Evolutionary conservation across 1,140 invertebrate genomes (phyloP).

Genomic region (Hyles euphorbiae): DNA sequence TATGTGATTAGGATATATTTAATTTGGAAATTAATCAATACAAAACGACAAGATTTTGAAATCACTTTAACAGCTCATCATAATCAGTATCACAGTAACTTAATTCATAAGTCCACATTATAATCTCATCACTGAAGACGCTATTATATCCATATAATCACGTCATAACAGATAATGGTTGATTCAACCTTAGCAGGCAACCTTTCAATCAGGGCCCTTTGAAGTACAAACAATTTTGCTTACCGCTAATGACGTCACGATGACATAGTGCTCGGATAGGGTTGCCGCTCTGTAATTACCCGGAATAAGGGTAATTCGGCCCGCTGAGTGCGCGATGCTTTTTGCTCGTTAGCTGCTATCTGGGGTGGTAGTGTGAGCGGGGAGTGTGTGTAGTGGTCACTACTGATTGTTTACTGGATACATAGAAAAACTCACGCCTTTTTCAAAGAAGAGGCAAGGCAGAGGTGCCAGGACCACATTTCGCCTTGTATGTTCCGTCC

Average conservation of each 20-base stretch:
- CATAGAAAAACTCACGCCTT: too few relatives aligned
- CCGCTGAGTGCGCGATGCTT: conserved; percentile 51
- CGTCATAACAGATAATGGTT: conserved; percentile 16
- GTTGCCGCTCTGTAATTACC: conserved; percentile 59
- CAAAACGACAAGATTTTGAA: too few relatives aligned
- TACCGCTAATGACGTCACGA: conserved; percentile 65
- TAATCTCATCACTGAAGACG: not conserved
- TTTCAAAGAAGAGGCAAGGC: too few relatives aligned
- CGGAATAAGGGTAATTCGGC: conserved; percentile 61
- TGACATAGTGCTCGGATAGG: conserved; percentile 62
- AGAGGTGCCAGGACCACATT: too few relatives aligned
- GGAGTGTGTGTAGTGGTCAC: not conserved
- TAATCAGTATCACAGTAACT: too few relatives aligned
- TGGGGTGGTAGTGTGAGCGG: conserved; percentile 20
- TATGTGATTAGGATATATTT: too few relatives aligned
- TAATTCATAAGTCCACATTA: too few relatives aligned
- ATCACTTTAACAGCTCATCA: too few relatives aligned
- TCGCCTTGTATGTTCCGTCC: too few relatives aligned
- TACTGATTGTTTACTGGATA: too few relatives aligned
- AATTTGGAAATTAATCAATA: too few relatives aligned
- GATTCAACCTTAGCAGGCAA: conserved; percentile 10
- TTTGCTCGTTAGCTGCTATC: conserved; percentile 60
- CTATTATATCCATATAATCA: not conserved
- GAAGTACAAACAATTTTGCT: conserved; percentile 52
- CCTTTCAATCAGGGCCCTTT: conserved; percentile 29